These are phyloP conservation scores for Odocoileus hemionus DNA, from an alignment of 2,113 vertebrate genomes.

Conservation along the genomic window DNA sequence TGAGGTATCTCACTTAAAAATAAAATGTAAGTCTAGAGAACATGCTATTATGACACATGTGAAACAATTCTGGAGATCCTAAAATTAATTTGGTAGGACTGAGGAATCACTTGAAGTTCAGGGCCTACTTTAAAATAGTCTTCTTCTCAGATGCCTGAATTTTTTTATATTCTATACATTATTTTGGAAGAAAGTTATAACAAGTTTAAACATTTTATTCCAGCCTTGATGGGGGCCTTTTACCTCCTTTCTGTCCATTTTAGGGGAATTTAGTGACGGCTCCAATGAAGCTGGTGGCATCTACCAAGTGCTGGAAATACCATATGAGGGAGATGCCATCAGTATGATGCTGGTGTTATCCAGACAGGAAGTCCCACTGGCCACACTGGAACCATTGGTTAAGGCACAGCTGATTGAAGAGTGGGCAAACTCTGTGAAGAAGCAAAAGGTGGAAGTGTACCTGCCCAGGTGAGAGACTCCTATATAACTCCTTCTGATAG, in stretches of 20 bases:
- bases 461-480: conserved; percentile 88
- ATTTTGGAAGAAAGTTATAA: neutral
- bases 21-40: neutral
- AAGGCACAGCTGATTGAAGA: conserved; percentile 93
- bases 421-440: conserved; percentile 96
- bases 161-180: neutral
- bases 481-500: neutral
- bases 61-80: neutral
- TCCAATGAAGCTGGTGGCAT: conserved; percentile 96
- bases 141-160: neutral
- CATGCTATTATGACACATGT: neutral
- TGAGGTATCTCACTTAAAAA: conserved; percentile 27
- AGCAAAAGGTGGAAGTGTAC: conserved; percentile 97
- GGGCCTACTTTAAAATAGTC: neutral
- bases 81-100: neutral
- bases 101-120: conserved; percentile 24
- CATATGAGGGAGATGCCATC: conserved; percentile 93
- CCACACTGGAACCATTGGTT: conserved; percentile 91
- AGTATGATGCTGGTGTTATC: conserved; percentile 96
- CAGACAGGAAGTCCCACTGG: conserved; percentile 95
- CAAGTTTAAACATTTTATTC: neutral
- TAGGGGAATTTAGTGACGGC: conserved; percentile 99
- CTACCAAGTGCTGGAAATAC: conserved; percentile 98
- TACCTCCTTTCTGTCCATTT: neutral
- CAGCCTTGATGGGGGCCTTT: neutral